phyloP scores from a whole-genome alignment of 2,888 invertebrate genomes.

The Stenichneumon culpator region DNA sequence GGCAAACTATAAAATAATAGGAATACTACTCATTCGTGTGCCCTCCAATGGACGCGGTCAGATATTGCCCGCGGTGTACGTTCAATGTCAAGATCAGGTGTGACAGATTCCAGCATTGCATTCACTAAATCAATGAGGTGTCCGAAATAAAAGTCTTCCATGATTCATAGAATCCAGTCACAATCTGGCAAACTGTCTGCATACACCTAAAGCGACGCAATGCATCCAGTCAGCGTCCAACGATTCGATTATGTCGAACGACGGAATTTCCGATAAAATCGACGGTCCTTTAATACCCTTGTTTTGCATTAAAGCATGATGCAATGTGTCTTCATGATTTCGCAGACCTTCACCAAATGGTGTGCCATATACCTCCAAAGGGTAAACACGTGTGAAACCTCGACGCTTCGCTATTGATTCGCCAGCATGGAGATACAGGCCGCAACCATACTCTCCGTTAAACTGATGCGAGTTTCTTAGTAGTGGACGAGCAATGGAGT shows the following conservation, averaged over 20 bases:
- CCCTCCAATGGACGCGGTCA: slow-evolving; percentile 43
- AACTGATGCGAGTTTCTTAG: slow-evolving; percentile 51
- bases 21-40: slow-evolving; percentile 25
- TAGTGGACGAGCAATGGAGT: slow-evolving; percentile 55
- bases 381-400: slow-evolving; percentile 46
- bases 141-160: slow-evolving; percentile 41
- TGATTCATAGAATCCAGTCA: slow-evolving; percentile 43
- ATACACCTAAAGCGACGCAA: slow-evolving; percentile 55
- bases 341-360: slow-evolving; percentile 51
- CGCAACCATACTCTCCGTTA: slow-evolving; percentile 60
- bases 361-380: slow-evolving; percentile 30
- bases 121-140: slow-evolving; percentile 19
- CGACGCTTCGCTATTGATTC: slow-evolving; percentile 45
- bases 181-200: slow-evolving; percentile 55
- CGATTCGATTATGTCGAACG: slow-evolving; percentile 66
- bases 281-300: slow-evolving; percentile 59
- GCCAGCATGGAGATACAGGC: slow-evolving; percentile 58
- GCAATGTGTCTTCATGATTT: slow-evolving; percentile 39
- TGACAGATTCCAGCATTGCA: slow-evolving; percentile 14
- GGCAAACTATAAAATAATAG: slow-evolving; percentile 34
- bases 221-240: slow-evolving; percentile 70
- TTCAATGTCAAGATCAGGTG: slow-evolving; percentile 24
- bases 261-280: slow-evolving; percentile 40
- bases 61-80: slow-evolving; percentile 37
- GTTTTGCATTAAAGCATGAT: slow-evolving; percentile 18